Evolutionary conservation across 2,888 invertebrate genomes (phyloP), one percentile per base, ranked within the genome.

Genomic region (Petrolisthes cinctipes): DNA sequence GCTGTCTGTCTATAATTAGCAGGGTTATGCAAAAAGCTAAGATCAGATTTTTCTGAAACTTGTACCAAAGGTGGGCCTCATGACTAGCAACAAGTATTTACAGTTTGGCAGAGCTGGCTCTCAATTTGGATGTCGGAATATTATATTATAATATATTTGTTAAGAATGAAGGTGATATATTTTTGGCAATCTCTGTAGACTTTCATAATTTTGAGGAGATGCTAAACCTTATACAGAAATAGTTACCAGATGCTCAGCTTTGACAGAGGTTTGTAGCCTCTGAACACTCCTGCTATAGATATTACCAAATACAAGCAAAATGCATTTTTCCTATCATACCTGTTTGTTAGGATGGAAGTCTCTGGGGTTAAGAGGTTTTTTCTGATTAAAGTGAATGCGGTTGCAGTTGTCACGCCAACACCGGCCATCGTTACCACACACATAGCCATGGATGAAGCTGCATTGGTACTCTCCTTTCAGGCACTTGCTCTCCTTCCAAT

Each of bases 401-500:
- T 78, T 76, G 82, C 89, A 89, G 78, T 85, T 76, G 56, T 83
- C 84, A n/a, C 56, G 81, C 76, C 84, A 76, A 76, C 89, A 89
- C n/a, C 75, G 78, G 0, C 82, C 83, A 78, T 89, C 89, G 54
- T 89, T 78, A 4, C 61, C 66, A 78, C 89, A 89, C n/a, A 89
- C 57, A 54, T 68, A 89, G 20, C 89, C 89, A 79, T 89, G 89
- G 17, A 89, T 73, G 73, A 86, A 89, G 71, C 53, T 86, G 85
- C 89, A 89, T 54, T 86, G 78, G 37, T 75, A 79, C n/a, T 85
- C 86, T 6, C 89, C 88, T 80, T 84, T 90, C 53, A 84, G 53
- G 56, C 90, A 90, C 6, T 82, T 85, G 37, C 83, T 66, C 75
- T 86, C 87, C 56, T 81, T 88, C 90, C 90, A 90, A 56, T 82